Percentiles rank a stretch among this genome's conserved stretches.
Evolutionary conservation across 2,888 invertebrate species (phyloP).

Genomic region (Halictus quadricinctus): DNA sequence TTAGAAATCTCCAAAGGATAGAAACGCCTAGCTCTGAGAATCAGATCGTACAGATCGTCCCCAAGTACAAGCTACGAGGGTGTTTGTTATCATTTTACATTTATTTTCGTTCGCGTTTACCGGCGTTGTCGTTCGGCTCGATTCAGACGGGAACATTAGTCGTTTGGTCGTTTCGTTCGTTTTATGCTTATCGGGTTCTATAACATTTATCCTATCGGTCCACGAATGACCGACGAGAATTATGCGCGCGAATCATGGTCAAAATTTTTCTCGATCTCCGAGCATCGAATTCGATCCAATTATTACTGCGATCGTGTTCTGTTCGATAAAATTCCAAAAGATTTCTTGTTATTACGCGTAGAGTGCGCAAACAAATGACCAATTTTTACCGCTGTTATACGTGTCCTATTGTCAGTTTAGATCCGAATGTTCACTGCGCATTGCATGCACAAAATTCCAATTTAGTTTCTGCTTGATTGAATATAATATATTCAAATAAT

Average conservation of each 20-base stretch:
- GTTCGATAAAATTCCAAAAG: neutral
- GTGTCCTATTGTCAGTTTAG: neutral
- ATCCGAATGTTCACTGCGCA: too few relatives aligned
- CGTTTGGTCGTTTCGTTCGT: neutral
- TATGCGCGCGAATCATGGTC: neutral
- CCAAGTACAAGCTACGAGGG: neutral
- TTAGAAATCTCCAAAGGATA: too few relatives aligned
- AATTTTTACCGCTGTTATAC: neutral
- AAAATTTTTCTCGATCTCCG: neutral
- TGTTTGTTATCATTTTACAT: neutral
- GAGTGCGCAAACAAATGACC: neutral
- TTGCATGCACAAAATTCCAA: neutral
- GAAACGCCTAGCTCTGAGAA: neutral
- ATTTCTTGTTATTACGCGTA: neutral
- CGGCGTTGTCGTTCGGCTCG: neutral
- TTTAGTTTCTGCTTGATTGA: neutral
- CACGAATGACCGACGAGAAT: constrained; percentile 12
- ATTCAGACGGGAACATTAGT: neutral
- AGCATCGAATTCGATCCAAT: neutral
- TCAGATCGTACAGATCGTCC: too few relatives aligned
- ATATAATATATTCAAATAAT: neutral
- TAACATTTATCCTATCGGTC: constrained; percentile 25
- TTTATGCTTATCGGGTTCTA: neutral
- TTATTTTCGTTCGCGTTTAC: neutral
- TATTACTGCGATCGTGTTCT: neutral